Base-by-base conservation (phyloP, 2,888 invertebrate species). In the Dynastes maya region DNA sequence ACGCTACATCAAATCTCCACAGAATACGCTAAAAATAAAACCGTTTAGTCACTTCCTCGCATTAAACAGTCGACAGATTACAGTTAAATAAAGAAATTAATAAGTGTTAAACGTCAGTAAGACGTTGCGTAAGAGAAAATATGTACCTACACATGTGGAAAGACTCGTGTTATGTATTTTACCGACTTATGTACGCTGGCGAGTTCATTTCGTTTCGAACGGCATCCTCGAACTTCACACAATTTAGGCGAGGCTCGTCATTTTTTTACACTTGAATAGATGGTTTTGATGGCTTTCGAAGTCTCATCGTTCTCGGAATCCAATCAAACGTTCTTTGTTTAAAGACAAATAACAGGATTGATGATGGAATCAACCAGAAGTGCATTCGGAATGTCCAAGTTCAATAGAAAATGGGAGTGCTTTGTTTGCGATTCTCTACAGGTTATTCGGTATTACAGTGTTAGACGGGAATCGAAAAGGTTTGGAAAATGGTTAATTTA, bases 61-160 rank as follows among this genome's bases (percentile, higher is more conserved):
- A 45, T 45, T 45, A 45, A 45, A 45, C 45, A 45, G 45, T 8
- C 45, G 45, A 9, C 45, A 45, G 45, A 45, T 45, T 55, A 55
- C 37, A 71, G 70, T 71, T 55, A 71, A 71, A 71, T 55, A 71
- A 45, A 71, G 53, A 55, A 71, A 70, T 70, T 70, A 71, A 71
- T 71, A 71, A 55, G 53, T 70, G 70, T 70, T 68, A 70, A 70
- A 53, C 53, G 55, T 55, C n/a, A 55, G 16, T 55, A 71, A 32
- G 53, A 6, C 40, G 71, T 71, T 71, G 40, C 55, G 70, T 32
- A 71, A 55, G 37, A 71, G 32, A 40, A 65, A 37, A 29, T 49
- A n/a, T 68, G 40, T 53, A 22, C 22, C 22, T 22, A n/a, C 32
- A 71, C 32, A 58, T 40, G 37, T 49, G 29, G 68, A 68, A 68